These are phyloP conservation scores for Malacosoma neustria DNA, from an alignment of 2,888 invertebrate genomes.

Conservation along the genomic window DNA sequence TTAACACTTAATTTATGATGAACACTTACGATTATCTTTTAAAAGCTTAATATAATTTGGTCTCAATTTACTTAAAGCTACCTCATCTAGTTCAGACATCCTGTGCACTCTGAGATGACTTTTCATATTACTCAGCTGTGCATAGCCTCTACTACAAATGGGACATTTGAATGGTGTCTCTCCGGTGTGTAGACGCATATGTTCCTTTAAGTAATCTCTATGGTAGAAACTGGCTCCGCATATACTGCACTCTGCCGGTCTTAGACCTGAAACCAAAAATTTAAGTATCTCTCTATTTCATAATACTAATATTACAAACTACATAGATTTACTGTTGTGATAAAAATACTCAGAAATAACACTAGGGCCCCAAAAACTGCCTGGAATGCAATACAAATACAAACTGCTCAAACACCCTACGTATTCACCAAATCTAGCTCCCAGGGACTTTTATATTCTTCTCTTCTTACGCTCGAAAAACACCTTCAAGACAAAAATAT, in stretches of 20 bases:
- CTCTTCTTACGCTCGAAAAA: too few species aligned
- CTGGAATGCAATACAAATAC: too few species aligned
- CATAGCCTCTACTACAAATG: conserved; percentile 59
- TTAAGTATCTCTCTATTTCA: too few species aligned
- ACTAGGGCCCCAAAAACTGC: too few species aligned
- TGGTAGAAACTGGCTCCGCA: conserved; percentile 59
- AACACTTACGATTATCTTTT: conserved; percentile 20
- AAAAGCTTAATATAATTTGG: conserved; percentile 56
- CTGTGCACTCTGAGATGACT: conserved; percentile 59
- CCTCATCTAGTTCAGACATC: conserved; percentile 47
- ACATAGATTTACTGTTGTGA: too few species aligned
- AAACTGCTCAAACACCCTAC: too few species aligned
- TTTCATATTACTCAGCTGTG: conserved; percentile 65
- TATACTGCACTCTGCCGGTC: conserved; percentile 54
- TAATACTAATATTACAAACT: too few species aligned
- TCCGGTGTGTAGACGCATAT: conserved; percentile 65
- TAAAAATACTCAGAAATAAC: too few species aligned
- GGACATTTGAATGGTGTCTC: conserved; percentile 69
- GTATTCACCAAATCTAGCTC: too few species aligned
- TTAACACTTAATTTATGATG: too few species aligned
- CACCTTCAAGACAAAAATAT: too few species aligned
- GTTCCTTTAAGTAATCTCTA: conserved; percentile 57
- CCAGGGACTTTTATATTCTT: too few species aligned
- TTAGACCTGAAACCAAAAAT: conserved; percentile 41
- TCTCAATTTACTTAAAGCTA: conserved; percentile 44